phyloP scores from a whole-genome alignment of 2,797 vertebrate species.

The Halcyon leucocephala region DNA sequence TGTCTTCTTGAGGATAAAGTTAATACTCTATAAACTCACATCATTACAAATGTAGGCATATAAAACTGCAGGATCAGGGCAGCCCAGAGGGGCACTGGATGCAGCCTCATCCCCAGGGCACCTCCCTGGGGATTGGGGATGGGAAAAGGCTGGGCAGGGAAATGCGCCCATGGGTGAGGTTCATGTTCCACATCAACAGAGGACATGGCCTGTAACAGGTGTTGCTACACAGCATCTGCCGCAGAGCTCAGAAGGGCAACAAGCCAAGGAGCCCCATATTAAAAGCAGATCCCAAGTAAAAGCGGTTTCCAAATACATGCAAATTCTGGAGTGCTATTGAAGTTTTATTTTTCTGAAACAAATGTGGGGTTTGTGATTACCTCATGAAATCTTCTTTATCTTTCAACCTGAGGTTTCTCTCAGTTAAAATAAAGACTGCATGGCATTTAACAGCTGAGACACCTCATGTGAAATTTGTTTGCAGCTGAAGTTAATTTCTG shows the following conservation, averaged over 20 bases:
- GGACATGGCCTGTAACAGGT: not conserved
- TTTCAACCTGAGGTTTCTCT: not conserved
- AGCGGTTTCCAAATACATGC: not conserved
- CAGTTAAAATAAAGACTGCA: not conserved
- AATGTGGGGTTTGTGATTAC: accelerated
- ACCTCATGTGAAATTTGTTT: not conserved
- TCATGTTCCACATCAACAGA: not conserved
- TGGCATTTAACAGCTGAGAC: not conserved
- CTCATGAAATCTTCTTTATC: not conserved
- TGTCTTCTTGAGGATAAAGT: not conserved
- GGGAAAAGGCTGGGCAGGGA: not conserved
- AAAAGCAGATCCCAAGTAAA: not conserved
- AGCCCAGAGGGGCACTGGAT: accelerated
- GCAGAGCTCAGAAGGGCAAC: not conserved
- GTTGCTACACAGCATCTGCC: not conserved
- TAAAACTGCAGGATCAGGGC: not conserved
- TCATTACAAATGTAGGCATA: not conserved
- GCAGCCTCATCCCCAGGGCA: not conserved
- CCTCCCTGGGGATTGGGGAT: not conserved
- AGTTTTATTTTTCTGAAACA: not conserved
- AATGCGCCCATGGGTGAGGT: accelerated
- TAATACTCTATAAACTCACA: not conserved
- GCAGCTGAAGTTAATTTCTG: not conserved
- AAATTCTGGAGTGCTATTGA: not conserved
- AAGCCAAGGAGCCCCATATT: not conserved